Base-by-base conservation (phyloP, 2,888 invertebrate species). In the Acrobeloides nanus region DNA sequence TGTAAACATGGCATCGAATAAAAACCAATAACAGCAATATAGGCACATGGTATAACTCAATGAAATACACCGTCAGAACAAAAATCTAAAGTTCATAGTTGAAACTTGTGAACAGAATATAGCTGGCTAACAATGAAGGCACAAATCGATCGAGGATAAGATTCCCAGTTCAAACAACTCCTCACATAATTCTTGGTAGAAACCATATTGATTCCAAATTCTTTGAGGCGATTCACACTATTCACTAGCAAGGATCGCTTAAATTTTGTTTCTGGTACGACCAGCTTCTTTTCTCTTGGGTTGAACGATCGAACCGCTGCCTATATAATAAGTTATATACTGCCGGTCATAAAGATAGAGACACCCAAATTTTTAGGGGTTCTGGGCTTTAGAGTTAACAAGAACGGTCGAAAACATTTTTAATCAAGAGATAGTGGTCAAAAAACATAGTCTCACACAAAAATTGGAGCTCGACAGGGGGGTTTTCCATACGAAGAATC, bases 111-210 rank as follows among this genome's bases (percentile, higher is more conserved):
- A 15, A 35, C 12, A 12, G 17, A 40, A 40, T 18, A 40, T 35
- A n/a, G 4, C n/a, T 45, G 2, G 41, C 57, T 41, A 37, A 68
- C 68, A 20, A 59, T 25, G 40, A 95, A 82, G 1, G 90, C 88
- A 33, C 85, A 76, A 61, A 86, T 81, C 59, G 89, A 90, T 59
- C 87, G 81, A 31, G 86, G 75, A 44, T 85, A 84, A 4, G 86
- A 90, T 73, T 95, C 90, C 95, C 95, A 97, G 76, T 90, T 87
- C 74, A 92, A 89, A 75, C 90, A 92, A 75, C 88, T 88, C 80
- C 90, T 87, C 61, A 93, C 81, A 74, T 88, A 87, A 77, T 87
- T 86, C 8, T 88, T 87, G 51, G 86, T 80, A 75, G 90, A 89
- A 53, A 89, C 83, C 62, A 89, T 84, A 75, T 84, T 84, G 80